A percentile compares a stretch with the other conserved stretches of the same genome.
Evolutionary conservation across 2,113 vertebrate species (phyloP).

Genomic region (Ageneiosus marmoratus): DNA sequence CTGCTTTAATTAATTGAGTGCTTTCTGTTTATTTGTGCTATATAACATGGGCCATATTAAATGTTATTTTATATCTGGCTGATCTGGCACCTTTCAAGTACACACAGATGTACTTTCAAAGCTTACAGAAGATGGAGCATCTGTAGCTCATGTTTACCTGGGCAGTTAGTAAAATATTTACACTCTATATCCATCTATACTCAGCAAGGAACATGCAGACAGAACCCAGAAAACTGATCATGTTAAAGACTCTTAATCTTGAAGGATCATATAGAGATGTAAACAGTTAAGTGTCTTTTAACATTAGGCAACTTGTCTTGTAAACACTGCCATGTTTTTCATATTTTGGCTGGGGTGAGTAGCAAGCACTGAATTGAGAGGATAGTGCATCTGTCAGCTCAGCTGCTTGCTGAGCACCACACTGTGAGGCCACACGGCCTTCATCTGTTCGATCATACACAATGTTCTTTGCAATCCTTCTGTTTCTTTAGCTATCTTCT

Average conservation of each 20-base stretch:
- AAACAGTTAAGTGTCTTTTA: slow-evolving; percentile 79
- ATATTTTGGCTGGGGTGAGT: slow-evolving; percentile 80
- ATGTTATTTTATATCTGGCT: not conserved
- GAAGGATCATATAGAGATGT: slow-evolving; percentile 54
- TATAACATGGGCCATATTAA: not conserved
- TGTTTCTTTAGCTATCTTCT: not conserved
- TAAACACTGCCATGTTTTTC: slow-evolving; percentile 72
- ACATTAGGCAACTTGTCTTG: slow-evolving; percentile 62
- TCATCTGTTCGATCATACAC: slow-evolving; percentile 30
- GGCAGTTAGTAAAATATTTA: not conserved
- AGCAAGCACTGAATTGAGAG: slow-evolving; percentile 53
- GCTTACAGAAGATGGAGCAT: not conserved
- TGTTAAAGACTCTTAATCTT: not conserved
- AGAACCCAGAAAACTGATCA: not conserved
- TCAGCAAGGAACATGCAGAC: not conserved
- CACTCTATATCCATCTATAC: not conserved
- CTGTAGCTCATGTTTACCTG: not conserved
- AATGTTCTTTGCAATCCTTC: slow-evolving; percentile 15
- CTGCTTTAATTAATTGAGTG: not conserved
- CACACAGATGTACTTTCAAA: slow-evolving; percentile 16
- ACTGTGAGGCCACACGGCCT: slow-evolving; percentile 26
- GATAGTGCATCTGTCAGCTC: slow-evolving; percentile 37
- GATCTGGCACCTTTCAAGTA: not conserved
- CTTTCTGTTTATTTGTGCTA: not conserved
- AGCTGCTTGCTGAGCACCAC: slow-evolving; percentile 15